Conservation (phyloP, 2,888 invertebrate species). For the Drosophila melanocephala region DNA sequence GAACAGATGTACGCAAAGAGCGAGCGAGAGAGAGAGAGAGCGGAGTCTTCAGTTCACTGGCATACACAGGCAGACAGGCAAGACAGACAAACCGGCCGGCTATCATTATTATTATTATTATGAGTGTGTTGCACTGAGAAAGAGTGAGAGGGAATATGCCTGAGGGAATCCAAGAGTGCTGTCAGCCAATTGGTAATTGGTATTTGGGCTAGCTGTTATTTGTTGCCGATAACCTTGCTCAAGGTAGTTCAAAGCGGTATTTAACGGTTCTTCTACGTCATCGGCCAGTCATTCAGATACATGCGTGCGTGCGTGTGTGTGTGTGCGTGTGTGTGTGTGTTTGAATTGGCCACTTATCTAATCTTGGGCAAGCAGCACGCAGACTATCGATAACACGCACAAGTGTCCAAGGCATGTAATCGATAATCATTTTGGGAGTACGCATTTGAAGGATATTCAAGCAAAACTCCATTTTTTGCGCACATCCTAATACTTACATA, state of each 20-base stretch:
- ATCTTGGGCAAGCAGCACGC: slow-evolving; percentile 21
- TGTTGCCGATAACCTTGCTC: slow-evolving; percentile 55
- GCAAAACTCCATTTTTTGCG: not conserved
- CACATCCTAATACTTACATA: slow-evolving; percentile 1
- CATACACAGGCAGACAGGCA: slow-evolving; percentile 5
- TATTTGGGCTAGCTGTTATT: slow-evolving; percentile 17
- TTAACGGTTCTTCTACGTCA: slow-evolving; percentile 35
- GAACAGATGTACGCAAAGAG: slow-evolving; percentile 4
- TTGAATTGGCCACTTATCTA: slow-evolving; percentile 37
- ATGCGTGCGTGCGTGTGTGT: not conserved
- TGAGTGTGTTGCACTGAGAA: not conserved
- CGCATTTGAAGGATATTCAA: slow-evolving; percentile 25
- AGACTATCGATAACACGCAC: slow-evolving; percentile 40
- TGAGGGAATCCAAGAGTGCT: slow-evolving; percentile 28
- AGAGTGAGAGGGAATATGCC: not conserved
- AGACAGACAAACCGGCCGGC: slow-evolving; percentile 16
- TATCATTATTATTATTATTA: slow-evolving; percentile 18
- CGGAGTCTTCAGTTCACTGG: not conserved
- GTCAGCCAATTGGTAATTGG: slow-evolving; percentile 17
- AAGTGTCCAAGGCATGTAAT: slow-evolving; percentile 12
- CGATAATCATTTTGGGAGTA: slow-evolving; percentile 22
- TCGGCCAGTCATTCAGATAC: slow-evolving; percentile 10
- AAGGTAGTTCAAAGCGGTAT: slow-evolving; percentile 63
- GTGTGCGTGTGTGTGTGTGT: not conserved
- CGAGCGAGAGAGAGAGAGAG: not conserved